phyloP scores from a whole-genome alignment of 2,113 vertebrate genomes.

The Charadrius vociferus region DNA sequence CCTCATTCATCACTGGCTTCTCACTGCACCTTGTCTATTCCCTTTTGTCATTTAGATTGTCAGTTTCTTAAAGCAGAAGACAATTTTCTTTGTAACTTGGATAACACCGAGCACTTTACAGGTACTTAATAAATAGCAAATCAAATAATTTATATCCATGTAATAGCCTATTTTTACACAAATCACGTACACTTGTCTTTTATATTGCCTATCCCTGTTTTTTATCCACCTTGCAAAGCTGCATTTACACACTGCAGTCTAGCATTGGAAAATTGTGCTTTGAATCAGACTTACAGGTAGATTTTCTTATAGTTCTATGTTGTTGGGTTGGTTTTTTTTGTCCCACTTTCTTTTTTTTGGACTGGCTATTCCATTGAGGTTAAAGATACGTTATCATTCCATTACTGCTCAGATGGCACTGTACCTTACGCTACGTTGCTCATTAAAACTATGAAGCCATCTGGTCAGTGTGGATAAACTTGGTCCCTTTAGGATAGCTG shows the following conservation, averaged over 20 bases:
- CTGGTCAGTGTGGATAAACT: not conserved
- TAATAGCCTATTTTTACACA: not conserved
- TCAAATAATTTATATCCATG: not conserved
- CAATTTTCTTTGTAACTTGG: not conserved
- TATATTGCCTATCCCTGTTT: not conserved
- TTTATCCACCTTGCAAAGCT: not conserved
- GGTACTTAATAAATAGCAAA: slow-evolving; percentile 25
- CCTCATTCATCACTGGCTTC: not conserved
- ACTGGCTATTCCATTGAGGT: not conserved
- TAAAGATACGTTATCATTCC: not conserved
- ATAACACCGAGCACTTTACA: not conserved
- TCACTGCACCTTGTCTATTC: not conserved
- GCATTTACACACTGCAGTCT: not conserved
- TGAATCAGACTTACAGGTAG: not conserved
- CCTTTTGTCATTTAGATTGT: slow-evolving; percentile 16
- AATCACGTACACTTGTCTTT: not conserved
- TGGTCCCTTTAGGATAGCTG: not conserved
- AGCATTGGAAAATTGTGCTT: not conserved
- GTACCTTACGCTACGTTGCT: not conserved
- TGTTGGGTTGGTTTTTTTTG: not conserved
- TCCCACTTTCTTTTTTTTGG: not conserved
- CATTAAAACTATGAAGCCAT: not conserved
- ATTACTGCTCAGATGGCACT: not conserved
- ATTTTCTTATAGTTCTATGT: not conserved
- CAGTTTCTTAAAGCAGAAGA: slow-evolving; percentile 6